Conservation (phyloP, 2,888 invertebrate genomes). For the Apotomis turbidana region DNA sequence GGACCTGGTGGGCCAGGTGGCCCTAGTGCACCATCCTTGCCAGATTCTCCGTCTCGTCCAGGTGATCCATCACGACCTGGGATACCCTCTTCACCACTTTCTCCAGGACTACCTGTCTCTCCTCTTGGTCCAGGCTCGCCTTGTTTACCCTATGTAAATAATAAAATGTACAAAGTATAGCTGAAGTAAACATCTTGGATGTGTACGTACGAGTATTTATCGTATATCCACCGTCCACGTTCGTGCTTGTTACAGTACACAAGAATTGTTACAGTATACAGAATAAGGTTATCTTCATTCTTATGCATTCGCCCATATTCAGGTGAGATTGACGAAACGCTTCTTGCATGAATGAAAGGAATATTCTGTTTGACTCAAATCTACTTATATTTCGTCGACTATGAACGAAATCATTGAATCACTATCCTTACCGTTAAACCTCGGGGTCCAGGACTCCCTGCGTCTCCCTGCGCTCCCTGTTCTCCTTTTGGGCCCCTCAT, state of each 20-base stretch:
- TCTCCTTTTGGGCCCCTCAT: constrained; percentile 83
- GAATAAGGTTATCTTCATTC: too few relatives aligned
- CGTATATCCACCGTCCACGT: too few relatives aligned
- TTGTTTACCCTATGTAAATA: constrained; percentile 82
- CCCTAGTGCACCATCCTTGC: constrained; percentile 86
- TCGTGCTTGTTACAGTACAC: too few relatives aligned
- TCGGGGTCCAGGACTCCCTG: constrained; percentile 54
- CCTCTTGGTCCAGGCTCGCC: constrained; percentile 86
- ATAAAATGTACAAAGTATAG: background rate
- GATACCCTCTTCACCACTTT: constrained; percentile 88
- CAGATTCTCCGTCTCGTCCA: constrained; percentile 89
- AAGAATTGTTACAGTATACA: too few relatives aligned
- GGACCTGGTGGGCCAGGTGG: constrained; percentile 84
- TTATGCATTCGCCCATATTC: too few relatives aligned
- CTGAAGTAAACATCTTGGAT: too few relatives aligned
- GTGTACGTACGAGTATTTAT: too few relatives aligned
- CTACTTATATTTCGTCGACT: too few relatives aligned
- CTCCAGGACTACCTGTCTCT: constrained; percentile 79
- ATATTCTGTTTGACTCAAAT: too few relatives aligned
- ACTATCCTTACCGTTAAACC: constrained; percentile 69
- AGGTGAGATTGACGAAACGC: too few relatives aligned
- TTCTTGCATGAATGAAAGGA: too few relatives aligned
- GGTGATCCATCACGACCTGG: constrained; percentile 70
- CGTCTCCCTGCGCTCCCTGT: constrained; percentile 71
- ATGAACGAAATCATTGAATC: constrained; percentile 51